Base-by-base conservation (phyloP, 2,113 vertebrate species). In the Chaetorhynchus papuensis region DNA sequence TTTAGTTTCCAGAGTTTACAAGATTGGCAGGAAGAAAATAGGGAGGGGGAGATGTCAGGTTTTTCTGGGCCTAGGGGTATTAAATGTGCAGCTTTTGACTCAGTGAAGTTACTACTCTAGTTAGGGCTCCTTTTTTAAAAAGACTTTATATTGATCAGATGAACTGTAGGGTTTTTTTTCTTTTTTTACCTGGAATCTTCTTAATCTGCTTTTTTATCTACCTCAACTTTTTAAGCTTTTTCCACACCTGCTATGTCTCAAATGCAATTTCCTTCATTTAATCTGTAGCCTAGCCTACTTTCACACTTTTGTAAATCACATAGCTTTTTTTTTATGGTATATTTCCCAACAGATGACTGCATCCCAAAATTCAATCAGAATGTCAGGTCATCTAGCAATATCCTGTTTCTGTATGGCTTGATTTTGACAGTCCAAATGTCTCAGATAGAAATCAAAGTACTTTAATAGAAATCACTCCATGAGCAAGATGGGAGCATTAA, bases 1-100 rank as follows among this genome's bases (percentile, higher is more conserved):
- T 85, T 78, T 47, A 74, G 39, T 65, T 91, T 82, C 70, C 54
- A 52, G 35, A 78, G n/a, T 83, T 64, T 45, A 56, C 6, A 56
- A 50, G 26, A 52, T 10, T 59, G 19, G 13, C 37, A 39, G 28
- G n/a, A 24, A 75, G 37, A 64, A 41, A 61, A 54, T 26, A 15
- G 0, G 2, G 12, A 1, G 15, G 7, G 8, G 9, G 10, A 30
- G 17, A 18, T 24, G 14, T 47, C 27, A 72, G 30, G 10, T 4
- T 22, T 72, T 68, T 75, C 19, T 9, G 7, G 23, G 30, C 1
- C 6, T 60, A 37, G 10, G 8, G 2, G 2, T 61, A 18, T 50
- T 60, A 78, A 74, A 65, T 74, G 15, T 65, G 41, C 69, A 65
- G 5, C 5, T 93, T 72, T 78, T 56, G 30, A 42, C 11, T 59